Evolutionary conservation across 2,797 vertebrate genomes (phyloP).

Genomic region (Lates japonicus): DNA sequence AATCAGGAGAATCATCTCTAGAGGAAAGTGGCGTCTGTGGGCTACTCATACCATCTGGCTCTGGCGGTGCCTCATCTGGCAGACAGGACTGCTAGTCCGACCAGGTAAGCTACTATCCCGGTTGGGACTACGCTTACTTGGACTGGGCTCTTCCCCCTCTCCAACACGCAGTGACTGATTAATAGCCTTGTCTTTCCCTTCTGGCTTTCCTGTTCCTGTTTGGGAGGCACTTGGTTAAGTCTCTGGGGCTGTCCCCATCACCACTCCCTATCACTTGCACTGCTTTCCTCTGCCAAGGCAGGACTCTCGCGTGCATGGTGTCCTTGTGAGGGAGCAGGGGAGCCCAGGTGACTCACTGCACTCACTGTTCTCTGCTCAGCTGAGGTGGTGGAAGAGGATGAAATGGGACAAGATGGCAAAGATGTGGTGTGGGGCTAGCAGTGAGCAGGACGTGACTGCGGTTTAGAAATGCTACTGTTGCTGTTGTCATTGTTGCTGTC

Average conservation of each 20-base stretch:
- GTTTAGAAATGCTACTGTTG: conserved; percentile 78
- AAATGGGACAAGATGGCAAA: conserved; percentile 73
- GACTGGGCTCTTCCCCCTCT: conserved; percentile 84
- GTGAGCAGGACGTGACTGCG: conserved; percentile 79
- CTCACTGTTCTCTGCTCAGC: conserved; percentile 81
- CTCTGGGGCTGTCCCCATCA: conserved; percentile 80
- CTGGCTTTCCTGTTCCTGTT: conserved; percentile 76
- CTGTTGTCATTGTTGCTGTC: conserved; percentile 76
- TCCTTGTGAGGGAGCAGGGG: conserved; percentile 76
- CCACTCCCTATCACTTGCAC: conserved; percentile 78
- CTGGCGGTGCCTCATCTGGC: no score
- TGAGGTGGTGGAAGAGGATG: conserved; percentile 66
- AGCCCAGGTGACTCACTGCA: conserved; percentile 74
- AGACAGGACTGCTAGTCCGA: conserved; percentile 73
- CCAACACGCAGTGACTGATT: conserved; percentile 74
- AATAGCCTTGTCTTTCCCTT: conserved; percentile 81
- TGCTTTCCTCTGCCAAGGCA: conserved; percentile 75
- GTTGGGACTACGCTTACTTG: conserved; percentile 84
- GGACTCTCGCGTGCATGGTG: conserved; percentile 81
- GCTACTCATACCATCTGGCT: conserved; percentile 73
- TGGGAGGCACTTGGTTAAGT: conserved; percentile 80
- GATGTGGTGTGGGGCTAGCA: conserved; percentile 70
- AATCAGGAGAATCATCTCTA: conserved; percentile 83
- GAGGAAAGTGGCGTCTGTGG: conserved; percentile 77
- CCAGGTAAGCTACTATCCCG: conserved; percentile 66